A percentile compares a stretch with the other conserved stretches of the same genome.
These are phyloP conservation scores for Thunnus albacares DNA, from an alignment of 2,797 vertebrate genomes.

Conservation along the genomic window DNA sequence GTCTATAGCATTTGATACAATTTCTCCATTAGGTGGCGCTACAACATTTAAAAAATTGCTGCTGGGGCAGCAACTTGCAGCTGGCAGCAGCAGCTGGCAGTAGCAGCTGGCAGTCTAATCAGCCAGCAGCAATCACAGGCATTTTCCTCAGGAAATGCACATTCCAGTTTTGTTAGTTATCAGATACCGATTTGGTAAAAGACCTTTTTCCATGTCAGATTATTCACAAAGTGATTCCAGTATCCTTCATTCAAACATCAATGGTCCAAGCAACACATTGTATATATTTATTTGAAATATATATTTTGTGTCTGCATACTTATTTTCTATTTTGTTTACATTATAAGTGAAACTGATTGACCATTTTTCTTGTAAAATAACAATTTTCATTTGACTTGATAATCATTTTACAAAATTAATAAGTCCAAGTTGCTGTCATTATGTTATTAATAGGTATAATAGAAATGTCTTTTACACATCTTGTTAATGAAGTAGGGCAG, in stretches of 20 bases:
- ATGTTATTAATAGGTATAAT: neutral
- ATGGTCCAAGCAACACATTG: too few relatives aligned
- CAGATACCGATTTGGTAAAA: neutral
- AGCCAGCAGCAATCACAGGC: neutral
- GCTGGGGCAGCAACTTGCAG: neutral
- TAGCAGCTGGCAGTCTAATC: neutral
- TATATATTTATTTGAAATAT: neutral
- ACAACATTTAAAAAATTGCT: too few relatives aligned
- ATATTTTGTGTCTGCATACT: too few relatives aligned
- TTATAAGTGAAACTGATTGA: neutral
- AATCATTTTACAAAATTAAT: neutral
- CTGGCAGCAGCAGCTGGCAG: too few relatives aligned
- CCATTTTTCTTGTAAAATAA: too few relatives aligned
- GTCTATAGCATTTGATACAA: too few relatives aligned
- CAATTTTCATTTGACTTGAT: too few relatives aligned
- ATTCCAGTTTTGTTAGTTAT: neutral
- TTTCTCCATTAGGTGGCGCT: too few relatives aligned
- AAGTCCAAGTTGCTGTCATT: neutral
- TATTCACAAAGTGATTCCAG: too few relatives aligned
- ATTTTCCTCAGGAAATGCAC: neutral
- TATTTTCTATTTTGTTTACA: neutral
- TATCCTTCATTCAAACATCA: neutral
- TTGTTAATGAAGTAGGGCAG: neutral
- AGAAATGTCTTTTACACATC: neutral
- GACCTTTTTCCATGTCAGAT: too few relatives aligned